Evolutionary conservation across 2,797 vertebrate species (phyloP).

Genomic region (Oophaga sylvatica): DNA sequence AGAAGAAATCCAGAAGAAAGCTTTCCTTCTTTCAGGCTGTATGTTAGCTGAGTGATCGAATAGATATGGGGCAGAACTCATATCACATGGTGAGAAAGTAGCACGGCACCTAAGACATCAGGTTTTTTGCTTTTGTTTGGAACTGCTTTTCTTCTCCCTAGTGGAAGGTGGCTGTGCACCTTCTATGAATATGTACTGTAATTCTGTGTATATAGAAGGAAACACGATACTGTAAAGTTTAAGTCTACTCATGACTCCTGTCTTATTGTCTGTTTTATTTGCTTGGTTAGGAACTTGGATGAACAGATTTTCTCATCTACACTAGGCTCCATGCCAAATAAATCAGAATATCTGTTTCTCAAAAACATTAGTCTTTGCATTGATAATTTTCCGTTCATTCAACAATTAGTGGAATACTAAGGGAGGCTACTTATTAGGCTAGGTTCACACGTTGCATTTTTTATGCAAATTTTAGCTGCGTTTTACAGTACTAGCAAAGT

Average conservation of each 20-base stretch:
- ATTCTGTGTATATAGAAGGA: slow-evolving; percentile 90
- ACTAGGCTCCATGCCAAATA: not conserved
- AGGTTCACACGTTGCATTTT: too few relatives aligned
- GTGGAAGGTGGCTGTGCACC: slow-evolving; percentile 74
- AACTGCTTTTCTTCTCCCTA: slow-evolving; percentile 58
- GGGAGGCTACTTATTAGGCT: too few relatives aligned
- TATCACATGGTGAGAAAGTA: not conserved
- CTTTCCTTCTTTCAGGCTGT: slow-evolving; percentile 18
- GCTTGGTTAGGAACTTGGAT: not conserved
- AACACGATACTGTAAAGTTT: slow-evolving; percentile 88
- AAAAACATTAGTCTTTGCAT: not conserved
- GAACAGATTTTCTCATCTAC: not conserved
- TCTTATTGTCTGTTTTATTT: slow-evolving; percentile 25
- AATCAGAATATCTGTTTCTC: not conserved
- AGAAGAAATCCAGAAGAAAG: not conserved
- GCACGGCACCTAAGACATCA: slow-evolving; percentile 25
- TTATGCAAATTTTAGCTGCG: too few relatives aligned
- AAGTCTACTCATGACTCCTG: slow-evolving; percentile 78
- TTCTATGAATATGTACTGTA: slow-evolving; percentile 86
- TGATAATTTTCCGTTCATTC: not conserved
- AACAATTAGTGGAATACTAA: too few relatives aligned
- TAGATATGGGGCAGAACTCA: not conserved
- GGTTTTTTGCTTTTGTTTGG: slow-evolving; percentile 1
- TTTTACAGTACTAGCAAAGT: too few relatives aligned
- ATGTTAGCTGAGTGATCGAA: not conserved